phyloP scores from a whole-genome alignment of 2,797 vertebrate genomes.

The Poecile montanus region DNA sequence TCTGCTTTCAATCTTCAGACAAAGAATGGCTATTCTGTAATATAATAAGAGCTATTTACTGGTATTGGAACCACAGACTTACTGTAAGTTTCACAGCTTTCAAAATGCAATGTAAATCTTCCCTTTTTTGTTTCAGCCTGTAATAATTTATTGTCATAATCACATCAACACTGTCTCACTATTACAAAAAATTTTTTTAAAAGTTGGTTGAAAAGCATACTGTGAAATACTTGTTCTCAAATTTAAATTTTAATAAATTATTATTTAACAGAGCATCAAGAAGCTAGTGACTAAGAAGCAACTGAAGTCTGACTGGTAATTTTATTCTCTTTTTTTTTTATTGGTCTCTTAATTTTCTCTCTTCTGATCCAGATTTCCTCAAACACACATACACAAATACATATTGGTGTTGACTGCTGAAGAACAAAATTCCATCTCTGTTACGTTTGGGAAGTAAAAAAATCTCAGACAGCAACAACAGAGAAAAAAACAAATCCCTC shows the following conservation, averaged over 20 bases:
- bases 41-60: constrained; percentile 72
- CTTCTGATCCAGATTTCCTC: background rate
- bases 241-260: background rate
- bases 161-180: constrained; percentile 36
- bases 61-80: constrained; percentile 64
- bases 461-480: background rate
- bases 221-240: background rate
- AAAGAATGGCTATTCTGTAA: constrained; percentile 71
- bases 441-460: background rate
- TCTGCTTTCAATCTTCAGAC: constrained; percentile 59
- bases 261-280: background rate
- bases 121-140: background rate
- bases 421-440: background rate
- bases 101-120: constrained; percentile 51
- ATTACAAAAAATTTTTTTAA: background rate
- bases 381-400: background rate
- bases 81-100: constrained; percentile 67
- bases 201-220: constrained; percentile 8
- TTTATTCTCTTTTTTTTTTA: background rate
- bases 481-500: background rate
- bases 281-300: background rate
- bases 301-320: background rate
- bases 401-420: background rate
- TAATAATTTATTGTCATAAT: constrained; percentile 68
- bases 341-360: background rate